Evolutionary conservation across 1,140 invertebrate genomes (phyloP).

Genomic region (Nautilus pompilius): DNA sequence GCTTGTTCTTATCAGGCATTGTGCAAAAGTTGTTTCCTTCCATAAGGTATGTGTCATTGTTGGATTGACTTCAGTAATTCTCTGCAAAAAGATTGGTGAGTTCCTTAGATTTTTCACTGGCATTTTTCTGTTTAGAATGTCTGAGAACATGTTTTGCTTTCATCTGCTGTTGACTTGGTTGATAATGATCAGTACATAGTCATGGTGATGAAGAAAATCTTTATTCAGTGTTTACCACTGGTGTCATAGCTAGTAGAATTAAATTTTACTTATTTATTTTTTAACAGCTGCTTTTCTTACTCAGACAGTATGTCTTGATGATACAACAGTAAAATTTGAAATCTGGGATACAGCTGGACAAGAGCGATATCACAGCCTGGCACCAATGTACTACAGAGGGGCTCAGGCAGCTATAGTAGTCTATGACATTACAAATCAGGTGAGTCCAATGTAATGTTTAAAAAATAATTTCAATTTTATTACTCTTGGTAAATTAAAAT

Average conservation of each 20-base stretch:
- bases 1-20: no score
- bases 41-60: no score
- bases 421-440: constrained; percentile 99
- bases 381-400: constrained; percentile 98
- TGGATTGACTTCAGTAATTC: no score
- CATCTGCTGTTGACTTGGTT: neutral
- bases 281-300: constrained; percentile 93
- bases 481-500: no score
- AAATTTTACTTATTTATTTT: constrained; percentile 31
- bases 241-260: no score
- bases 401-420: constrained; percentile 99
- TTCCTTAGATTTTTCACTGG: neutral
- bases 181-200: neutral
- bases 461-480: neutral
- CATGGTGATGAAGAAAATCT: no score
- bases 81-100: no score
- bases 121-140: neutral
- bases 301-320: constrained; percentile 98
- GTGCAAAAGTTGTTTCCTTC: no score
- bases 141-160: neutral
- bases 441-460: constrained; percentile 19
- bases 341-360: constrained; percentile 84
- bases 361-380: constrained; percentile 97
- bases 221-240: no score
- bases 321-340: constrained; percentile 99